Conservation (phyloP, 2,113 vertebrate species). For the Dinomys branickii region DNA sequence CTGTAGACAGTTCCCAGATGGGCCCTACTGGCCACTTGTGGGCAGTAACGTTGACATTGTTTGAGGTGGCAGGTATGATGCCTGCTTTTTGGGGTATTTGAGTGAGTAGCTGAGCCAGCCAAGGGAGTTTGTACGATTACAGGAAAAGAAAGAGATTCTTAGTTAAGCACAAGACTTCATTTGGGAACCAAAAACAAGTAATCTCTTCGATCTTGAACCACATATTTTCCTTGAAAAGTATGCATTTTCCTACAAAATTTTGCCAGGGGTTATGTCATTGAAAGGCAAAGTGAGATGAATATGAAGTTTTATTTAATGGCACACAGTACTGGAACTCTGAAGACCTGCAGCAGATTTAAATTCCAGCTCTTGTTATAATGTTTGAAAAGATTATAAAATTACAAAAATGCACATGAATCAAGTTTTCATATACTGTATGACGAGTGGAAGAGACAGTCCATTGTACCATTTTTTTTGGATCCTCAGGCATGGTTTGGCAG, state of each 20-base stretch:
- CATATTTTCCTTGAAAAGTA: conserved; percentile 78
- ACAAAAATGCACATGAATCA: conserved; percentile 77
- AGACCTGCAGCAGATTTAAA: conserved; percentile 75
- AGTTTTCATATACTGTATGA: conserved; percentile 82
- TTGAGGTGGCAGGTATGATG: neutral
- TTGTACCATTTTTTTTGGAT: conserved; percentile 83
- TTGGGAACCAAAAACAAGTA: conserved; percentile 79
- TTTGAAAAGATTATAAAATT: conserved; percentile 76
- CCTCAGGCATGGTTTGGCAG: conserved; percentile 86
- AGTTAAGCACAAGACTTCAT: conserved; percentile 75
- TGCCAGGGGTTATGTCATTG: conserved; percentile 69
- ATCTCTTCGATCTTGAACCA: conserved; percentile 79
- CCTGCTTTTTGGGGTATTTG: conserved; percentile 65
- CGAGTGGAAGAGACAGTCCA: conserved; percentile 85
- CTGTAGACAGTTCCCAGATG: neutral
- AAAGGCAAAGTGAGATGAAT: conserved; percentile 63
- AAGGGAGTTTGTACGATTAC: conserved; percentile 74
- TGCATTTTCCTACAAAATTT: conserved; percentile 72
- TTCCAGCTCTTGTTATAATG: conserved; percentile 67
- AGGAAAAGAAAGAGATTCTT: conserved; percentile 38
- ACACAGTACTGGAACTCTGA: conserved; percentile 68
- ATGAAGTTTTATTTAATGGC: conserved; percentile 74
- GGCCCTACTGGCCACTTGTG: neutral
- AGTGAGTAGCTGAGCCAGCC: conserved; percentile 78
- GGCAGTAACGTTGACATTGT: neutral